These are phyloP conservation scores for Athrips mouffetella DNA, from an alignment of 2,888 invertebrate species.

Conservation along the genomic window DNA sequence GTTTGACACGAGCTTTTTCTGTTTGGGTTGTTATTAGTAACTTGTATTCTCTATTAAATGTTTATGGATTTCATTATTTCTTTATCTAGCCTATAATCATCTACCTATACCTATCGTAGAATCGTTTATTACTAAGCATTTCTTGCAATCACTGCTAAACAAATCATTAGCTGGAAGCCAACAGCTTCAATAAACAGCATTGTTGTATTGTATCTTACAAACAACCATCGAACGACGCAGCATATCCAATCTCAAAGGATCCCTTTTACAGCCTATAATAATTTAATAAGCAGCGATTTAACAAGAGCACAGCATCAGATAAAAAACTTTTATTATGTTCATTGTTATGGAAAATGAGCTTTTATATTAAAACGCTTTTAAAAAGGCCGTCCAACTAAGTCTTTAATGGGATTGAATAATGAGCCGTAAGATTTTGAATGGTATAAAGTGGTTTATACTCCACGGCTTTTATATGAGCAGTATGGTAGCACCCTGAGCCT, in stretches of 20 bases:
- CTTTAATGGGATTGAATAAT: constrained; percentile 73
- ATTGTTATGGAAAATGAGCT: constrained; percentile 70
- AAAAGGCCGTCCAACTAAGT: constrained; percentile 65
- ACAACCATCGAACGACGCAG: constrained; percentile 13
- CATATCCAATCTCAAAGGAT: constrained; percentile 34
- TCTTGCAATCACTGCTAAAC: not conserved
- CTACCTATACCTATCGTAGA: too few relatives aligned
- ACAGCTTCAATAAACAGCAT: not conserved
- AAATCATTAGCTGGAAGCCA: not conserved
- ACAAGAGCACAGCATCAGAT: constrained; percentile 45
- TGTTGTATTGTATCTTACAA: constrained; percentile 4
- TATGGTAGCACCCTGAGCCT: constrained; percentile 34
- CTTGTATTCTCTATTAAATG: too few relatives aligned
- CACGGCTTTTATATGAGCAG: constrained; percentile 44
- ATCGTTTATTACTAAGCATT: too few relatives aligned
- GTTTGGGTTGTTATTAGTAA: too few relatives aligned
- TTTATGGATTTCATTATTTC: too few relatives aligned
- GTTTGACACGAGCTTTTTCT: too few relatives aligned
- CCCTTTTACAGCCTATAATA: constrained; percentile 50
- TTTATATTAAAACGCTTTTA: constrained; percentile 64
- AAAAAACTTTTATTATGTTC: constrained; percentile 58
- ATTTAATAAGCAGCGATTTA: constrained; percentile 62
- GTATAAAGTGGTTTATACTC: constrained; percentile 39
- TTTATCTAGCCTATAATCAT: too few relatives aligned
- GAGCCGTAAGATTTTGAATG: constrained; percentile 72